A percentile compares a stretch with the other conserved stretches of the same genome.
These are phyloP conservation scores for Macquaria australasica DNA, from an alignment of 2,113 vertebrate species.

Conservation along the genomic window DNA sequence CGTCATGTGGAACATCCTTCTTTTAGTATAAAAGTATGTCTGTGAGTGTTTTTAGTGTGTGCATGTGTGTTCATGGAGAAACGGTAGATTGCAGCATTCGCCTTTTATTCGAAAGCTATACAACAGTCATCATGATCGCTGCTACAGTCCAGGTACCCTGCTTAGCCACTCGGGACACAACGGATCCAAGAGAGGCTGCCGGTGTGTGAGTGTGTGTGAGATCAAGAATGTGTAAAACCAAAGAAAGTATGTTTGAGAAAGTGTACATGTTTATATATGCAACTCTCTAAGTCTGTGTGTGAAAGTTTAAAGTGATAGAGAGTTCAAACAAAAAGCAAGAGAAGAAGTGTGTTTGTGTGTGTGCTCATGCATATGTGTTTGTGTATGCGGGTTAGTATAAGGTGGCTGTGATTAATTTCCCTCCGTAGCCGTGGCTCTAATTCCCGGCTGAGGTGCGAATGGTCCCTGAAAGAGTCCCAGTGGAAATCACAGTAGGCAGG, in stretches of 20 bases:
- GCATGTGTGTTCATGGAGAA: background rate
- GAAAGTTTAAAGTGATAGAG: background rate
- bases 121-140: constrained; percentile 20
- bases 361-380: constrained; percentile 46
- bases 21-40: background rate
- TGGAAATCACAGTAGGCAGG: constrained; percentile 85
- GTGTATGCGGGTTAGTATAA: constrained; percentile 57
- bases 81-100: constrained; percentile 7
- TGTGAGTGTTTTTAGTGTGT: background rate
- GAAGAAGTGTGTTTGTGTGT: constrained; percentile 30
- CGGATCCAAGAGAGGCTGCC: constrained; percentile 34
- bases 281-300: background rate
- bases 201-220: constrained; percentile 2
- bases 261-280: background rate
- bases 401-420: constrained; percentile 83
- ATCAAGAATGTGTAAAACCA: constrained; percentile 2
- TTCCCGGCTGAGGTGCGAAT: constrained; percentile 81
- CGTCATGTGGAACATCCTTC: background rate
- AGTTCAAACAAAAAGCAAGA: constrained; percentile 11
- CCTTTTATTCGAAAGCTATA: constrained; percentile 23
- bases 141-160: constrained; percentile 29
- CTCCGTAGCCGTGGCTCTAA: constrained; percentile 77
- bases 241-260: background rate
- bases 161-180: constrained; percentile 19
- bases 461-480: constrained; percentile 81